phyloP scores from a whole-genome alignment of 2,888 invertebrate genomes.

The Charanyca ferruginea region DNA sequence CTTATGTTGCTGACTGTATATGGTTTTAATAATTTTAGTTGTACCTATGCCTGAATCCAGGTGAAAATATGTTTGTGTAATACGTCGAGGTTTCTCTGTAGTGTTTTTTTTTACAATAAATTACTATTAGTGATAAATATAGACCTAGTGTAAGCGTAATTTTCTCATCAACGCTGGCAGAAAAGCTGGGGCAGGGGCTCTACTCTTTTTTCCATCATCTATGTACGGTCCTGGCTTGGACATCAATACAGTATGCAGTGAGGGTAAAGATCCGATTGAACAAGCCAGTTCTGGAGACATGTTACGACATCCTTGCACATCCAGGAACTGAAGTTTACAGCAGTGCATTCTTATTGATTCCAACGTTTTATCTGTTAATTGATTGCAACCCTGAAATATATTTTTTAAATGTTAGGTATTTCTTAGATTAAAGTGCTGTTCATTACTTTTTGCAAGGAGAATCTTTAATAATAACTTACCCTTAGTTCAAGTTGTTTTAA shows the following conservation, averaged over 20 bases:
- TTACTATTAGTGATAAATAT: background rate
- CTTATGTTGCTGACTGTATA: too few relatives aligned
- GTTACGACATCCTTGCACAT: slow-evolving; percentile 90
- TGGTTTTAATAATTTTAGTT: too few relatives aligned
- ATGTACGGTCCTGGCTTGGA: slow-evolving; percentile 87
- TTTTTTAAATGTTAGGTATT: background rate
- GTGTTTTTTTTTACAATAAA: background rate
- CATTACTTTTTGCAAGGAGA: slow-evolving; percentile 4
- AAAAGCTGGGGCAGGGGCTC: slow-evolving; percentile 82
- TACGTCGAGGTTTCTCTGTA: background rate
- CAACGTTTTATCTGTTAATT: slow-evolving; percentile 91
- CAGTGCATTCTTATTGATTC: slow-evolving; percentile 88
- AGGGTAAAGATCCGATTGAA: slow-evolving; percentile 79
- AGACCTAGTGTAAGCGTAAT: slow-evolving; percentile 78
- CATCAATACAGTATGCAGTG: slow-evolving; percentile 86
- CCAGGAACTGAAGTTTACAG: slow-evolving; percentile 89
- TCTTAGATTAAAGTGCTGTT: background rate
- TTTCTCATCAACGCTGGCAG: slow-evolving; percentile 84
- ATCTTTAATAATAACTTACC: slow-evolving; percentile 76
- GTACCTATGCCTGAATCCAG: background rate
- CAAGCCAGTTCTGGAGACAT: slow-evolving; percentile 87
- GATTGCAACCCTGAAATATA: slow-evolving; percentile 91
- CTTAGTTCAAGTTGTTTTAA: slow-evolving; percentile 91
- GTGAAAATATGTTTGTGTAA: background rate
- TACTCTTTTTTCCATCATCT: slow-evolving; percentile 81